phyloP scores from a whole-genome alignment of 2,113 vertebrate genomes.

The Raja brachyura region DNA sequence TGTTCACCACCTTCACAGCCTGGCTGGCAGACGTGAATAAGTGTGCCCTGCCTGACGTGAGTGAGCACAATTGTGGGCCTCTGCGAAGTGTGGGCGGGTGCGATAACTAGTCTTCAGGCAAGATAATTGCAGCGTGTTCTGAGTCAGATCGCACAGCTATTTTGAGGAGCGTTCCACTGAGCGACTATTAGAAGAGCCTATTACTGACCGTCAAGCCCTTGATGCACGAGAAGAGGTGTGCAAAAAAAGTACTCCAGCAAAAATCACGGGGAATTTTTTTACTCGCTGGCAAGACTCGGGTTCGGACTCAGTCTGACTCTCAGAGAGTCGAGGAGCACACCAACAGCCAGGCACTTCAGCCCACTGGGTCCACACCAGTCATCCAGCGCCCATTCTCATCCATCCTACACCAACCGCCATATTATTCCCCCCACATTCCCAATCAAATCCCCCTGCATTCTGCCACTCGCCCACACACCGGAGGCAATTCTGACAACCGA shows the following conservation, averaged over 20 bases:
- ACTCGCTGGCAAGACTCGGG: background rate
- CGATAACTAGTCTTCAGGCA: background rate
- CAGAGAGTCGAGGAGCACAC: too few species aligned
- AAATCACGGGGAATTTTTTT: background rate
- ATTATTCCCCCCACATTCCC: too few species aligned
- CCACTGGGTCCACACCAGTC: too few species aligned
- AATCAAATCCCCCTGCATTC: too few species aligned
- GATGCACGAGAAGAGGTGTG: background rate
- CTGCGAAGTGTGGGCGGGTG: background rate
- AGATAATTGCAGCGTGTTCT: constrained; percentile 27
- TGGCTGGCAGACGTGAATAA: too few species aligned
- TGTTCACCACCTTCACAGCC: background rate
- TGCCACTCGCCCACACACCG: too few species aligned
- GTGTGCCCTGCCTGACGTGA: background rate
- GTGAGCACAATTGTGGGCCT: background rate
- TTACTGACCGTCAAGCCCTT: background rate
- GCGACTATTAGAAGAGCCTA: background rate
- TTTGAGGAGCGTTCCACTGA: background rate
- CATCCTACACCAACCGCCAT: too few species aligned
- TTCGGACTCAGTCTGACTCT: background rate
- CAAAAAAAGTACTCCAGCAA: background rate
- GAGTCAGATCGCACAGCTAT: background rate
- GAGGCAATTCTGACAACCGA: too few species aligned
- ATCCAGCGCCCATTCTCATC: too few species aligned
- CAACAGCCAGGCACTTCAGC: too few species aligned